These are phyloP conservation scores for Schizaphis graminum DNA, from an alignment of 2,888 invertebrate genomes.

Conservation along the genomic window DNA sequence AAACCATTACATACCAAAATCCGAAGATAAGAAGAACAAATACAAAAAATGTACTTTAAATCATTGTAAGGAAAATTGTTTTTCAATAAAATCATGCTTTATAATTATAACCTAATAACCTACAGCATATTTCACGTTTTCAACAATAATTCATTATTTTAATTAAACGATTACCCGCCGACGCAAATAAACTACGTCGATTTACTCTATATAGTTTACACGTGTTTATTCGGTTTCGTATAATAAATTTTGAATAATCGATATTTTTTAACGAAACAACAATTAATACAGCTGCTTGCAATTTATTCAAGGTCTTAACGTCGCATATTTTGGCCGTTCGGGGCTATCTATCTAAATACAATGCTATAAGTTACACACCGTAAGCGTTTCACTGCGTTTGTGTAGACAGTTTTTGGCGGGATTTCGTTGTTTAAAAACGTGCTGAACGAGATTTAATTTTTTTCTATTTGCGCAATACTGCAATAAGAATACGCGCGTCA, in stretches of 20 bases:
- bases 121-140: background rate
- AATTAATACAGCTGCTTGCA: background rate
- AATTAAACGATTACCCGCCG: too few relatives aligned
- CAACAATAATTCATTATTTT: background rate
- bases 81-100: too few relatives aligned
- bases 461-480: conserved; percentile 6
- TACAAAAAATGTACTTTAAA: background rate
- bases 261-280: background rate
- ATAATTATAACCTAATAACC: background rate
- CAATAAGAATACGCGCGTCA: background rate
- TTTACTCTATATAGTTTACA: background rate
- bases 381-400: background rate
- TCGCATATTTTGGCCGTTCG: background rate
- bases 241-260: background rate
- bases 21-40: background rate
- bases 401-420: conserved; percentile 26
- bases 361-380: background rate
- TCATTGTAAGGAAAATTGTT: too few relatives aligned
- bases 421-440: conserved; percentile 19
- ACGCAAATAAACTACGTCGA: background rate
- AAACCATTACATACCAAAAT: too few relatives aligned
- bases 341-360: background rate
- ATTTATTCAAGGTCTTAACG: background rate
- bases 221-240: background rate
- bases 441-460: background rate